Base-by-base conservation (phyloP, 2,888 invertebrate genomes). In the Marasmarcha lunaedactyla region DNA sequence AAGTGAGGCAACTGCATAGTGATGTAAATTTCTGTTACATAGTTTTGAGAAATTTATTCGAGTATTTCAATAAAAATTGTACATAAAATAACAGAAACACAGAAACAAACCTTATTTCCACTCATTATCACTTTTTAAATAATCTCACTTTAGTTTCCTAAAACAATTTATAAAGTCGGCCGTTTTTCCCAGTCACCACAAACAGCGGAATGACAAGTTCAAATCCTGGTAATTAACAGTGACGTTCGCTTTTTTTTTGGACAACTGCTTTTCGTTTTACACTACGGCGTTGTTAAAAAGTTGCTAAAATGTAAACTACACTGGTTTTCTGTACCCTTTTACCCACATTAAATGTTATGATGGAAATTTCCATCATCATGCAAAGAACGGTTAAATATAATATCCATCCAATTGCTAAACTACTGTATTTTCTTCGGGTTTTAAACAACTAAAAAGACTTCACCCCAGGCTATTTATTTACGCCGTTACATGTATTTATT, bases 11-110 rank as follows among this genome's bases (percentile, higher is more conserved):
- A 52, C 50, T 52, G 52, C 57, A 55, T 45, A 52, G 50, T 41
- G 52, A 53, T 54, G 52, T 51, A 54, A 55, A 54, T 55, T 53
- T 56, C 50, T 11, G 37, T 50, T 54, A 56, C 51, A 55, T 52
- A 53, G 44, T 55, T 55, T 53, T 50, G 50, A 50, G 51, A 47
- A 51, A 54, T 55, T 51, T 54, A 53, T 52, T 55, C 52, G 14
- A 39, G 46, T 54, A 38, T 52, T 54, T 55, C 37, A 39, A 55
- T 55, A 57, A 54, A 52, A 52, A 55, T 51, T 54, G 51, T 45
- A 52, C 52, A 51, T 54, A 52, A 52, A 51, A 48, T 34, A 53
- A 56, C 47, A 52, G 26, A 54, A 53, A 51, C 48, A 51, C 42
- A 37, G 46, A 51, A 51, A 51, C 51, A 50, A 50, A 50, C 50